Percentiles rank a stretch among this genome's conserved stretches.
Conservation (phyloP, 2,888 invertebrate genomes). For the Drosophila infuscata region DNA sequence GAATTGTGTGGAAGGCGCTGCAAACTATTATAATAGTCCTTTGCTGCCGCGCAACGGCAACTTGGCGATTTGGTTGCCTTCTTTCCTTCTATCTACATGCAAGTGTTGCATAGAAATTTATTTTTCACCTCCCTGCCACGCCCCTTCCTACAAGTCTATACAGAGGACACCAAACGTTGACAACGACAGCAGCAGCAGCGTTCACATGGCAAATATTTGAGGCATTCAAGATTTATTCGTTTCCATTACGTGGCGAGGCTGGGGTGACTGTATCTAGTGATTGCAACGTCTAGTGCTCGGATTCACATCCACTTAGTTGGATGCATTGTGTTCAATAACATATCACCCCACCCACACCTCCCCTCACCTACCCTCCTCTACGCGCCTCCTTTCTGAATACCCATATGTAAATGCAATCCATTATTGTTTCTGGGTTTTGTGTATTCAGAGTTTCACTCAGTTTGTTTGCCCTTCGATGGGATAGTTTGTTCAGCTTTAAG, state of each 20-base stretch:
- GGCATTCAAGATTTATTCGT: conserved; percentile 75
- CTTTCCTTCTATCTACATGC: conserved; percentile 18
- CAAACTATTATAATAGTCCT: conserved; percentile 72
- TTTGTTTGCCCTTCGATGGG: conserved; percentile 40
- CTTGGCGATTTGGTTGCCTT: conserved; percentile 59
- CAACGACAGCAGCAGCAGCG: conserved; percentile 21
- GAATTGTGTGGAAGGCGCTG: conserved; percentile 53
- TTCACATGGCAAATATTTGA: conserved; percentile 67
- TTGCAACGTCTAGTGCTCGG: conserved; percentile 37
- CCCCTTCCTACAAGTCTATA: not conserved
- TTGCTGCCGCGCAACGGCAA: conserved; percentile 31
- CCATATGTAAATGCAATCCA: conserved; percentile 62
- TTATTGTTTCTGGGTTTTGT: conserved; percentile 53
- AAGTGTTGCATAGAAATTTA: conserved; percentile 56
- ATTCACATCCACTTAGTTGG: conserved; percentile 46
- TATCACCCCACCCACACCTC: not conserved
- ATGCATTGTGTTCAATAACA: conserved; percentile 44
- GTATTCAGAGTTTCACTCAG: conserved; percentile 22
- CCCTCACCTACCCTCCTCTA: not conserved
- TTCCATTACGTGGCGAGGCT: conserved; percentile 51
- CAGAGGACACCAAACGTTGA: conserved; percentile 23
- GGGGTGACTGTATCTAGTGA: conserved; percentile 36
- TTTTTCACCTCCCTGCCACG: conserved; percentile 22
- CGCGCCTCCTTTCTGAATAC: conserved; percentile 9
- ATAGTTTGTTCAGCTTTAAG: conserved; percentile 57